A percentile compares a stretch with the other conserved stretches of the same genome.
phyloP scores from a whole-genome alignment of 1,140 invertebrate species.

The Bicyclus anynana region DNA sequence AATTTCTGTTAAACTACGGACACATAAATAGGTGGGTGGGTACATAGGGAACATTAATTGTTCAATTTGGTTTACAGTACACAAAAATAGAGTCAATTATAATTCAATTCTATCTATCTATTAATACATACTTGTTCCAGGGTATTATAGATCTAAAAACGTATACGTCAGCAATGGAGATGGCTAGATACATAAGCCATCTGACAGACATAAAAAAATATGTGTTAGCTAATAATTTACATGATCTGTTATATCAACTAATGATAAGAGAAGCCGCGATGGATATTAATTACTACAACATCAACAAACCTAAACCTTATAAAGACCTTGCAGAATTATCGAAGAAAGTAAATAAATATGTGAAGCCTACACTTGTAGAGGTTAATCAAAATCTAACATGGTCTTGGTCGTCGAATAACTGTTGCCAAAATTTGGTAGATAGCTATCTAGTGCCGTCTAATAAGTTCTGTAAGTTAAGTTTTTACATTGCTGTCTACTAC shows the following conservation, averaged over 20 bases:
- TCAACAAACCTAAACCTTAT: slow-evolving; percentile 42
- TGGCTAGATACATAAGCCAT: slow-evolving; percentile 40
- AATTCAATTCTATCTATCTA: too few relatives aligned
- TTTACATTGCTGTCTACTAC: not conserved
- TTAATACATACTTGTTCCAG: slow-evolving; percentile 21
- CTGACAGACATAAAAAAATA: slow-evolving; percentile 44
- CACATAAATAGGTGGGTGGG: too few relatives aligned
- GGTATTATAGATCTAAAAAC: slow-evolving; percentile 48
- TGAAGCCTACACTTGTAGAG: slow-evolving; percentile 50
- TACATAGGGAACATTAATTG: too few relatives aligned
- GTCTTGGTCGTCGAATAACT: slow-evolving; percentile 38
- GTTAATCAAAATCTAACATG: slow-evolving; percentile 53
- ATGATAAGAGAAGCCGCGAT: slow-evolving; percentile 36
- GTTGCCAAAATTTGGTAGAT: slow-evolving; percentile 39
- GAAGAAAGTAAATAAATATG: slow-evolving; percentile 45
- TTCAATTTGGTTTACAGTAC: too few relatives aligned
- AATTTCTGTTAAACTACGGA: too few relatives aligned
- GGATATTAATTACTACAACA: slow-evolving; percentile 56
- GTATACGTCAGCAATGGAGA: slow-evolving; percentile 30
- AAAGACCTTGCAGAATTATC: slow-evolving; percentile 32
- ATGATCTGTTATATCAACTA: slow-evolving; percentile 31
- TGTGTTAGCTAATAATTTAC: slow-evolving; percentile 26
- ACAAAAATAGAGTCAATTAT: too few relatives aligned
- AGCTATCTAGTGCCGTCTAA: slow-evolving; percentile 50
- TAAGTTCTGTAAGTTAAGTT: slow-evolving; percentile 51